Conservation (phyloP, 2,113 vertebrate genomes). For the Fregetta grallaria region DNA sequence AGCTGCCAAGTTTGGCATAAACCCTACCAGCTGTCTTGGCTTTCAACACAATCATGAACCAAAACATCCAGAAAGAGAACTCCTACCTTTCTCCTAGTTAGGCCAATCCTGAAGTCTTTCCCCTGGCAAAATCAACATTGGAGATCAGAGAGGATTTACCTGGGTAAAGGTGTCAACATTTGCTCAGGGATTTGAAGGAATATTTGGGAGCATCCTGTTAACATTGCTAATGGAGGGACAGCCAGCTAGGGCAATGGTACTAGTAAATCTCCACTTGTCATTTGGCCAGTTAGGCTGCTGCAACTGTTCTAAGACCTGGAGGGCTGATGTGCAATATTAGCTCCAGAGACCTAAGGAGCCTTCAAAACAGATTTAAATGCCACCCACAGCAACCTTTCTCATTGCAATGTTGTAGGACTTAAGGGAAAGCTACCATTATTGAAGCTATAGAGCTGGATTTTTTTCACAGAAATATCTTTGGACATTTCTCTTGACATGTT, state of each 20-base stretch:
- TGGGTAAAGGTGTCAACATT: neutral
- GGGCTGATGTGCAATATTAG: neutral
- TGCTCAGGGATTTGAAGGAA: neutral
- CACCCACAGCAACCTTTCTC: neutral
- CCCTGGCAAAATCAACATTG: neutral
- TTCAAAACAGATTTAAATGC: neutral
- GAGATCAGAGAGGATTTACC: neutral
- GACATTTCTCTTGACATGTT: neutral
- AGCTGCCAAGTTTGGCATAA: neutral
- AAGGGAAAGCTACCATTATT: neutral
- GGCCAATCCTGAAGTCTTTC: neutral
- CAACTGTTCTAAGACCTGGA: neutral
- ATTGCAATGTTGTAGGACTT: neutral
- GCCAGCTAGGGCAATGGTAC: neutral
- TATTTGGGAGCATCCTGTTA: neutral
- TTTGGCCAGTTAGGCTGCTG: neutral
- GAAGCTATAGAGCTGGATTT: neutral
- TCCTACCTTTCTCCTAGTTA: neutral
- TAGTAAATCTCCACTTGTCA: neutral
- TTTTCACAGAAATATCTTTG: neutral
- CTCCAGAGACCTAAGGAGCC: neutral
- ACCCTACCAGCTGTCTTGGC: neutral
- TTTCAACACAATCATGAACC: neutral
- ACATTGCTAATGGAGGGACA: neutral
- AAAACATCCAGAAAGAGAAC: neutral